Evolutionary conservation across 2,113 vertebrate species (phyloP).

Genomic region (Triplophysa siluroides): DNA sequence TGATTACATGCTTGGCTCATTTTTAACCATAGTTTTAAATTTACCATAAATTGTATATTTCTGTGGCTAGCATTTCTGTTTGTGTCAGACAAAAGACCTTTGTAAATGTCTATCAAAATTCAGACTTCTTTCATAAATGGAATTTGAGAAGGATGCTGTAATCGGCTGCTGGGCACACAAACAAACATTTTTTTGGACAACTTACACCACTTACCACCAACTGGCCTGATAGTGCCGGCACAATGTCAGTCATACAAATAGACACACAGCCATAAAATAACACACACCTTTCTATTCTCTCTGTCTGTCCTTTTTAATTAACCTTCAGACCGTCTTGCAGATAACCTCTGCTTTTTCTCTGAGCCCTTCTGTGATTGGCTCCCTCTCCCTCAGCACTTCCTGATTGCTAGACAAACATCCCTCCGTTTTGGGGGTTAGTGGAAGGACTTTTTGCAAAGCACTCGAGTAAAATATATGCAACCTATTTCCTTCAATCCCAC

Average conservation of each 20-base stretch:
- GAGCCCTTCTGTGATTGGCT: conserved; percentile 28
- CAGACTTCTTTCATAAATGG: no score
- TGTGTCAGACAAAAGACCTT: neutral
- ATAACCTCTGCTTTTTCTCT: conserved; percentile 40
- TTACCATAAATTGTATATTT: no score
- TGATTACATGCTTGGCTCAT: no score
- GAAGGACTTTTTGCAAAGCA: conserved; percentile 17
- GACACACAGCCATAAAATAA: neutral
- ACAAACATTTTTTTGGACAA: neutral
- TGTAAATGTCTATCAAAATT: no score
- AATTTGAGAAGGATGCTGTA: no score
- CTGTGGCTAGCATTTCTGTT: neutral
- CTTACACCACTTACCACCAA: neutral
- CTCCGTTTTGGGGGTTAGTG: conserved; percentile 48
- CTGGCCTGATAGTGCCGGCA: conserved; percentile 6
- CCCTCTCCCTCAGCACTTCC: conserved; percentile 22
- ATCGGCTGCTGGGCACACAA: neutral
- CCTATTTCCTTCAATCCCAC: neutral
- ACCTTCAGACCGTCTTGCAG: conserved; percentile 37
- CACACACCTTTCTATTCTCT: conserved; percentile 17
- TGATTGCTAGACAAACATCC: conserved; percentile 29
- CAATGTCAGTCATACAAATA: conserved; percentile 48
- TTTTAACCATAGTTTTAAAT: no score
- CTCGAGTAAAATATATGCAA: neutral
- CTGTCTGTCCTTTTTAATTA: conserved; percentile 48